phyloP scores from a whole-genome alignment of 30 jellyfish, hydroid and myxozoan genomes.

The Pelagia noctiluca region DNA sequence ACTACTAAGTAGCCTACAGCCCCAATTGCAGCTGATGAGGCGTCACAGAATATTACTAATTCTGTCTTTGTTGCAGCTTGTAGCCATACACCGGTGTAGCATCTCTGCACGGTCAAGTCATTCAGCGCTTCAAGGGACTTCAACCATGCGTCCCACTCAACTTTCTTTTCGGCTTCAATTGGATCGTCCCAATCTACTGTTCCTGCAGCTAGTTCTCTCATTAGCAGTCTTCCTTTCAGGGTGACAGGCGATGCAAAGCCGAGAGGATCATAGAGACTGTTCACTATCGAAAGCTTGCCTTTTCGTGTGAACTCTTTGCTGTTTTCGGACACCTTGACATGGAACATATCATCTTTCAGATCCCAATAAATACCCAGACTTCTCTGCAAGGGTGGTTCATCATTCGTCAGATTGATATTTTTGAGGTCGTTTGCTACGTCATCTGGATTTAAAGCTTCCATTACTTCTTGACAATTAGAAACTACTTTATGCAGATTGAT shows the following conservation, averaged over 20 bases:
- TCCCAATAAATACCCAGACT: constrained; percentile 61
- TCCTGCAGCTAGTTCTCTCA: constrained; percentile 34
- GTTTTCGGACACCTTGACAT: constrained; percentile 19
- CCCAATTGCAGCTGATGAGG: constrained; percentile 31
- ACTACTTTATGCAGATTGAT: constrained; percentile 48
- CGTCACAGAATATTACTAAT: constrained; percentile 30
- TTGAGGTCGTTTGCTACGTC: constrained; percentile 18
- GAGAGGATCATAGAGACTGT: constrained; percentile 40
- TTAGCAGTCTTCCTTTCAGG: constrained; percentile 43
- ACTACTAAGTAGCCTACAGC: constrained; percentile 37
- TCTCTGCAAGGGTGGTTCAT: constrained; percentile 48
- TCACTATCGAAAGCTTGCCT: constrained; percentile 38
- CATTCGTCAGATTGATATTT: constrained; percentile 24
- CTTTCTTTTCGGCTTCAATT: constrained; percentile 28
- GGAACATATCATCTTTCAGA: constrained; percentile 47
- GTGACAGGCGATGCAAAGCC: constrained; percentile 64
- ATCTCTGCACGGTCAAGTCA: constrained; percentile 37
- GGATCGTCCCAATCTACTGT: constrained; percentile 66
- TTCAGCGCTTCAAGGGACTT: constrained; percentile 20
- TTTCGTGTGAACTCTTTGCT: constrained; percentile 19
- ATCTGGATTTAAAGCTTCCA: constrained; percentile 57
- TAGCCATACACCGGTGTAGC: constrained; percentile 29
- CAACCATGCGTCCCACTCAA: constrained; percentile 44
- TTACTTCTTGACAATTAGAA: constrained; percentile 30
- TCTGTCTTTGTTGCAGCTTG: constrained; percentile 30